Evolutionary conservation across 2,113 vertebrate species (phyloP), one percentile per base, ranked within the genome.

Genomic region (Actenoides hombroni): DNA sequence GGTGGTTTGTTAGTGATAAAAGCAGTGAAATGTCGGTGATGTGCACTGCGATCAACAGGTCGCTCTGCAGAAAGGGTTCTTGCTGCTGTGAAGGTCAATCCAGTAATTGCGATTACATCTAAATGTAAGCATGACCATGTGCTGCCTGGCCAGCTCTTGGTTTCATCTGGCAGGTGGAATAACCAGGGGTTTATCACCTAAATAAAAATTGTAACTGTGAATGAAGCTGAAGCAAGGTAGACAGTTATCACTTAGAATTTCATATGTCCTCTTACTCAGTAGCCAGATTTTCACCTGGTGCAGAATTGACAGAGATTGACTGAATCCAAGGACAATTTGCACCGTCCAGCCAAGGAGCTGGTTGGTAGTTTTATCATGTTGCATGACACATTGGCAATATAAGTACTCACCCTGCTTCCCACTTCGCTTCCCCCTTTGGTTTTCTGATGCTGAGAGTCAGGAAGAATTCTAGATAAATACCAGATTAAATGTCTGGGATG

Each of bases 71-170:
- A 69, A 74, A 44, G 6, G 12, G 35, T 76, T 17, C 13, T 65
- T 61, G 31, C 63, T 73, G 3, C 31, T 77, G 25, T 18, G n/a
- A 49, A 69, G 51, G 65, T 69, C 25, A 5, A 53, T 69, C 23
- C 10, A 21, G 16, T n/a, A 29, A 60, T 25, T 3, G 35, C 25
- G 9, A 0, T 48, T 18, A 5, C 0, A 0, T 39, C 21, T 23
- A 2, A 31, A 31, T 4, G 21, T 0, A 28, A 73, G 23, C 2
- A 0, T 37, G 24, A 25, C 2, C 2, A 2, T 2, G 13, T 9
- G 54, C 37, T 63, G 48, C 54, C 78, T 39, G 33, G 54, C 59
- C 40, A 64, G 63, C 56, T 71, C 35, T 37, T 26, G 21, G 39
- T 67, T 51, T 42, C 35, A 14, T 56, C 64, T 13, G 10, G 75